Conservation (phyloP, 1,140 invertebrate genomes). For the Drosophila teissieri region DNA sequence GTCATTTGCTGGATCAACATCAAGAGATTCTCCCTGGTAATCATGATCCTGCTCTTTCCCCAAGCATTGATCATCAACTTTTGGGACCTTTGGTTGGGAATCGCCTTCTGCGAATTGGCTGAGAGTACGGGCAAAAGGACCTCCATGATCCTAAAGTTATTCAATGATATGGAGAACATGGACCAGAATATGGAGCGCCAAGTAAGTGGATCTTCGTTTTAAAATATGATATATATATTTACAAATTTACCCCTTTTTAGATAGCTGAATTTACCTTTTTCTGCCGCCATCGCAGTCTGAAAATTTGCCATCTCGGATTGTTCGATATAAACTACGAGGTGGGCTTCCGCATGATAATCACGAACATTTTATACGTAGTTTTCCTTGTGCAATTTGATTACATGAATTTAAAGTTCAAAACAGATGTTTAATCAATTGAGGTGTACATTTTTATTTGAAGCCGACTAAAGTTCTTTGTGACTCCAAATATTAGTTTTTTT, state of each 20-base stretch:
- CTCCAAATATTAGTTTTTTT: background rate
- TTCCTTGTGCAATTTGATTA: conserved; percentile 66
- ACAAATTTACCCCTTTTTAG: background rate
- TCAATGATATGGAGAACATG: conserved; percentile 19
- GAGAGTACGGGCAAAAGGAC: conserved; percentile 32
- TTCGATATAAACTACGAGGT: conserved; percentile 49
- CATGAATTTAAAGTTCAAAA: conserved; percentile 41
- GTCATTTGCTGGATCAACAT: conserved; percentile 1
- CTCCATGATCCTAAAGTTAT: conserved; percentile 39
- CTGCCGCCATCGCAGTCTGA: conserved; percentile 39
- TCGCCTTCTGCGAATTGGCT: conserved; percentile 43
- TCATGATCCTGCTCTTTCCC: conserved; percentile 8
- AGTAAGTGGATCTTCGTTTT: conserved; percentile 22
- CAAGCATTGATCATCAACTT: conserved; percentile 42
- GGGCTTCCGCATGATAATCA: conserved; percentile 58
- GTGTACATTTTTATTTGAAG: background rate
- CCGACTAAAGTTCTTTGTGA: background rate
- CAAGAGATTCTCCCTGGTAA: background rate
- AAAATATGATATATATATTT: background rate
- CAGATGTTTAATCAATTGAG: background rate
- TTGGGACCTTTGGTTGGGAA: conserved; percentile 43
- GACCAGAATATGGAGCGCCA: conserved; percentile 13
- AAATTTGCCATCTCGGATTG: conserved; percentile 40
- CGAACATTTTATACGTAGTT: conserved; percentile 44
- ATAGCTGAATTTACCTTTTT: conserved; percentile 46